Conservation (phyloP, 2,888 invertebrate genomes). For the Drosophila neotestacea region DNA sequence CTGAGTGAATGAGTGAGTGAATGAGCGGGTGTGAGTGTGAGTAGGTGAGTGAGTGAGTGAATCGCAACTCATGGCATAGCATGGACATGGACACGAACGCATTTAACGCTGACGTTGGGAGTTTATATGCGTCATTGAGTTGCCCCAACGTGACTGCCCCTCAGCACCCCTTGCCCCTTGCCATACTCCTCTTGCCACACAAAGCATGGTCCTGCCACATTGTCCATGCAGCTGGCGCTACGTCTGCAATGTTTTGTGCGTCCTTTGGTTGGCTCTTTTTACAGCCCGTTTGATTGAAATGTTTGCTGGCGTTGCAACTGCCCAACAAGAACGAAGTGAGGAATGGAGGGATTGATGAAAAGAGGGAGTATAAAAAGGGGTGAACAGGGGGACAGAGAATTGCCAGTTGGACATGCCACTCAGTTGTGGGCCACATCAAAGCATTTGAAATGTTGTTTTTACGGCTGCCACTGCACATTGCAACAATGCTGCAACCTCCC, state of each 20-base stretch:
- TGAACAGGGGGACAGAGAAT: too few species aligned
- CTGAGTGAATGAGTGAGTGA: constrained; percentile 57
- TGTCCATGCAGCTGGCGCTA: constrained; percentile 27
- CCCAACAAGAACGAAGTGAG: constrained; percentile 1
- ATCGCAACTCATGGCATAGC: constrained; percentile 70
- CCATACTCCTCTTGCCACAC: too few species aligned
- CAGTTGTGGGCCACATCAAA: constrained; percentile 61
- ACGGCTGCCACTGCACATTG: constrained; percentile 66
- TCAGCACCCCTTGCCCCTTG: neutral
- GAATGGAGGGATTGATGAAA: neutral
- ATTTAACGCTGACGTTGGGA: constrained; percentile 75
- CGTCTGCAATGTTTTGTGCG: constrained; percentile 17
- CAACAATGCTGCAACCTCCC: constrained; percentile 60
- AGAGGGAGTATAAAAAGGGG: neutral
- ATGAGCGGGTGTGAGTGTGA: constrained; percentile 16
- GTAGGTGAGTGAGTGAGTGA: constrained; percentile 59
- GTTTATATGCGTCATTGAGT: constrained; percentile 76
- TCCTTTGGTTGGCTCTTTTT: constrained; percentile 55
- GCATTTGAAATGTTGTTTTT: constrained; percentile 75
- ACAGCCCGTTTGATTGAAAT: constrained; percentile 73
- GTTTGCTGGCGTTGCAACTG: constrained; percentile 70
- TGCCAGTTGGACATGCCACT: constrained; percentile 16
- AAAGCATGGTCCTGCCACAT: constrained; percentile 14
- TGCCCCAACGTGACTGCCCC: constrained; percentile 17
- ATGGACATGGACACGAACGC: constrained; percentile 68